These are phyloP conservation scores for Strigops habroptila DNA, from an alignment of 2,113 vertebrate genomes.

Conservation along the genomic window DNA sequence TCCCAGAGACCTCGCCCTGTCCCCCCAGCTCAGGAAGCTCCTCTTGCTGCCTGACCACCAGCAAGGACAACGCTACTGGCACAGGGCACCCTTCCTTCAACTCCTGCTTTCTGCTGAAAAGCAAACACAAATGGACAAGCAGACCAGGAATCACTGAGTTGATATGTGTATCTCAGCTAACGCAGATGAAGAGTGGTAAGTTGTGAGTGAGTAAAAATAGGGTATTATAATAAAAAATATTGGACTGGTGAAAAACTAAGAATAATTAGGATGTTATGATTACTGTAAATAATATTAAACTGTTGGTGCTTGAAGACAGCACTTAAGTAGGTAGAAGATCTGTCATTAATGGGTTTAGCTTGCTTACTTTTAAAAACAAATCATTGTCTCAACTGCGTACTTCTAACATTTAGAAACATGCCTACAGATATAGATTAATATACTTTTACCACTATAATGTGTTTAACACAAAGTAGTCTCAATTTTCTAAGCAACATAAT, in stretches of 20 bases:
- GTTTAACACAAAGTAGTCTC: background rate
- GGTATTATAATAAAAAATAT: background rate
- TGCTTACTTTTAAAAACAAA: background rate
- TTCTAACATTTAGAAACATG: background rate
- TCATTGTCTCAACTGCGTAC: background rate
- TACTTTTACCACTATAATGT: background rate
- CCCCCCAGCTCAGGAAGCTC: background rate
- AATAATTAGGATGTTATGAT: background rate
- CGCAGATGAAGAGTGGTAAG: background rate
- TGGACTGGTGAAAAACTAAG: background rate
- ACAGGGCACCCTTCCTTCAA: background rate
- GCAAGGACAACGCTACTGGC: background rate
- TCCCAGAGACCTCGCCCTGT: background rate
- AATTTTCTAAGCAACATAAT: background rate
- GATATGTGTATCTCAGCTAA: accelerated
- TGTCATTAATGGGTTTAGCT: background rate
- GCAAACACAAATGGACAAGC: background rate
- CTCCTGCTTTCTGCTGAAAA: background rate
- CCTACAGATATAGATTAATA: background rate
- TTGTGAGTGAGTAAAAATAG: background rate
- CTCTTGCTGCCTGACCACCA: accelerated
- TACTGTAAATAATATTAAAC: background rate
- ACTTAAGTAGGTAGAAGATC: background rate
- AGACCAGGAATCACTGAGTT: background rate
- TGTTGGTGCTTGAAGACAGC: background rate